Percentiles rank a stretch among this genome's conserved stretches.
phyloP scores from a whole-genome alignment of 2,797 vertebrate genomes.

The Pyrocephalus nanus region DNA sequence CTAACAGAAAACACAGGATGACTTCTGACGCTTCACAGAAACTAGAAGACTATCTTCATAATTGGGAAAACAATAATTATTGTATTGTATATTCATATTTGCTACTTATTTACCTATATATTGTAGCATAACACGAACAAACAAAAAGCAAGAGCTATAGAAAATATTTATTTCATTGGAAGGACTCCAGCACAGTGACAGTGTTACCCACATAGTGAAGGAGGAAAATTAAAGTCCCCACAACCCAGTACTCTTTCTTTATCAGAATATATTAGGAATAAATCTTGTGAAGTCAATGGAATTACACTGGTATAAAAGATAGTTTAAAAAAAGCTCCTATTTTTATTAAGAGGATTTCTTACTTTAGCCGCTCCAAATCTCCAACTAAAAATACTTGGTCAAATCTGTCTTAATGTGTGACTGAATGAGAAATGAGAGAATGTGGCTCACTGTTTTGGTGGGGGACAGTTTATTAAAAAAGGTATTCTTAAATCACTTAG shows the following conservation, averaged over 20 bases:
- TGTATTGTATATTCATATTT: not conserved
- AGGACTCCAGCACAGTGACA: not conserved
- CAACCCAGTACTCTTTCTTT: not conserved
- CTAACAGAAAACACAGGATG: not conserved
- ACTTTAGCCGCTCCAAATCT: conserved; percentile 45
- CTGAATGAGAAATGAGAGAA: conserved; percentile 41
- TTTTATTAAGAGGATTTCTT: conserved; percentile 67
- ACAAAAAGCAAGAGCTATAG: not conserved
- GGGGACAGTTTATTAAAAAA: not conserved
- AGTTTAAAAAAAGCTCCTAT: conserved; percentile 27
- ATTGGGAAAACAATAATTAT: not conserved
- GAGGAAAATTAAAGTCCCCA: not conserved
- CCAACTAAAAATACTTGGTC: conserved; percentile 59
- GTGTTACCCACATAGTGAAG: rapidly evolving
- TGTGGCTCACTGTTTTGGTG: not conserved
- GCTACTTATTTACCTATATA: not conserved
- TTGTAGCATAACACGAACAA: not conserved
- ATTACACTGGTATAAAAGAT: conserved; percentile 54
- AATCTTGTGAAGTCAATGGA: conserved; percentile 42
- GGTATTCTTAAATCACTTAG: not conserved
- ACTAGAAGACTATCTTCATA: not conserved
- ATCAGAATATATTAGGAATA: conserved; percentile 1
- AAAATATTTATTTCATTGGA: not conserved
- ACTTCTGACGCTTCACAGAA: not conserved
- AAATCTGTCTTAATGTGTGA: conserved; percentile 48